These are phyloP conservation scores for Nymphalis urticae DNA, from an alignment of 2,888 invertebrate species.

Conservation along the genomic window DNA sequence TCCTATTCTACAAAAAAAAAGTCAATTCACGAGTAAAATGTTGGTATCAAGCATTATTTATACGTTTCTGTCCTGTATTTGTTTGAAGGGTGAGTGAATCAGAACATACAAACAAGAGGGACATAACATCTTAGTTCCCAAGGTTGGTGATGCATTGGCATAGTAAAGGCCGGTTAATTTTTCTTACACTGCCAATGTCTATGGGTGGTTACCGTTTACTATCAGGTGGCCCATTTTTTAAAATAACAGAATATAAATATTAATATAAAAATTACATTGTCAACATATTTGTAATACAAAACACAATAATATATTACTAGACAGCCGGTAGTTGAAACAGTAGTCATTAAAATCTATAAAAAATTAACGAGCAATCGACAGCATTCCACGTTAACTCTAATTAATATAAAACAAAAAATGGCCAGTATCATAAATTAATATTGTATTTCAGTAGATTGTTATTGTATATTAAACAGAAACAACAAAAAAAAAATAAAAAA, in stretches of 20 bases:
- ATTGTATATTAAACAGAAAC: background rate
- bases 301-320: background rate
- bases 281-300: background rate
- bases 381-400: constrained; percentile 1
- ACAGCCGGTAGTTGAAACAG: background rate
- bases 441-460: background rate
- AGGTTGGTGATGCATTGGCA: too few relatives aligned
- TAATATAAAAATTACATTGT: background rate
- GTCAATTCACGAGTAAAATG: too few relatives aligned
- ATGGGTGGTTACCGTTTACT: too few relatives aligned
- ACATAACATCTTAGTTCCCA: too few relatives aligned
- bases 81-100: too few relatives aligned
- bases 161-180: too few relatives aligned
- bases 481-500: background rate
- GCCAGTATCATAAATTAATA: background rate
- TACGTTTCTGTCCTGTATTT: too few relatives aligned
- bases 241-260: background rate
- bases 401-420: background rate
- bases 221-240: too few relatives aligned
- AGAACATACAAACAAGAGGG: too few relatives aligned
- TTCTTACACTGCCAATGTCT: too few relatives aligned
- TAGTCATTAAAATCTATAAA: background rate
- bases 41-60: too few relatives aligned
- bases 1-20: too few relatives aligned
- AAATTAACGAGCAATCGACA: background rate